phyloP scores from a whole-genome alignment of 2,113 vertebrate genomes.

The Progne subis region DNA sequence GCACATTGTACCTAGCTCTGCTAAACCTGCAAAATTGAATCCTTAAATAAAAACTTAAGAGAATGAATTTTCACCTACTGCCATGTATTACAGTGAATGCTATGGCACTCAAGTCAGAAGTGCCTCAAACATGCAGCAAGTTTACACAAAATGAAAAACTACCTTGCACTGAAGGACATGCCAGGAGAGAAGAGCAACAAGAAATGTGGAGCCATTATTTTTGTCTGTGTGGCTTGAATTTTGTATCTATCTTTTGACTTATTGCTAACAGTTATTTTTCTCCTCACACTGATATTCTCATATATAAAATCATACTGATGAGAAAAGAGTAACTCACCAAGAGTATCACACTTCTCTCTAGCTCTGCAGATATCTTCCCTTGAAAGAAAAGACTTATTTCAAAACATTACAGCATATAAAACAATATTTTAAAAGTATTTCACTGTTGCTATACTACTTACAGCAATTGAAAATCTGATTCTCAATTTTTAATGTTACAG shows the following conservation, averaged over 20 bases:
- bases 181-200: neutral
- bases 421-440: neutral
- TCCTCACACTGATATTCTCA: neutral
- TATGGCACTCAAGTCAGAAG: neutral
- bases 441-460: neutral
- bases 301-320: neutral
- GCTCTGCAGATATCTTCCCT: slow-evolving; percentile 98
- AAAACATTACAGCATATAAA: slow-evolving; percentile 9
- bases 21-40: slow-evolving; percentile 83
- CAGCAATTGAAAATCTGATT: neutral
- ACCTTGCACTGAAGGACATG: neutral
- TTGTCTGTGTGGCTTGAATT: neutral
- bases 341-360: slow-evolving; percentile 94
- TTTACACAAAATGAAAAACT: neutral
- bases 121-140: neutral
- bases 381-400: slow-evolving; percentile 64
- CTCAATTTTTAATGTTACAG: neutral
- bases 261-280: neutral
- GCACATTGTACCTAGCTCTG: slow-evolving; percentile 95
- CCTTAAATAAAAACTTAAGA: slow-evolving; percentile 31
- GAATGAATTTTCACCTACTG: neutral
- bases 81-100: neutral
- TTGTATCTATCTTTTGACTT: neutral
- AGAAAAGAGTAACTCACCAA: slow-evolving; percentile 83
- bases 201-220: neutral